Evolutionary conservation across 92 coral and sea anemone genomes (phyloP), one percentile per base, ranked within the genome.

Genomic region (Scolanthus callimorphus): DNA sequence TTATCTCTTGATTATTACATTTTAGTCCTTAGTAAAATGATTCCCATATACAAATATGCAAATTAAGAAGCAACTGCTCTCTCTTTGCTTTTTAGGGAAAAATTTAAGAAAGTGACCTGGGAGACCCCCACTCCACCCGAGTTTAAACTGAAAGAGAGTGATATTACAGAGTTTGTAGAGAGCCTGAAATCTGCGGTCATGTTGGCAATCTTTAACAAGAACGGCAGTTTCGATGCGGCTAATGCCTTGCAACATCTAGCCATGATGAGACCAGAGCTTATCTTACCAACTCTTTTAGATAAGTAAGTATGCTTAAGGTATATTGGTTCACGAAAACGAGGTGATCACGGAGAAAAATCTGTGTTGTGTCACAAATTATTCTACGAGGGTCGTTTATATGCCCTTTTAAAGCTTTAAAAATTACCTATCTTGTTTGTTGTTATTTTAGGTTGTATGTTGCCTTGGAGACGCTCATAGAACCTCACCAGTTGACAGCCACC

Each of bases 181-280:
- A 84, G 99, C 39, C 65, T 94, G 1, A 94, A 94, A 54, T 96
- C 99, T 15, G 80, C 92, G 1, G 99, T 88, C 48, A 88, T 94
- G 96, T 63, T 94, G 45, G 85, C 99, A n/a, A 82, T 94, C 51
- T 94, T 94, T 29, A 80, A 94, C 85, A 94, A 88, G 71, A 57
- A 70, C 62, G 99, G 99, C 0, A 94, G 96, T 59, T 94, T 79
- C 77, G 96, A 94, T 62, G 99, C 99, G 3, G 99, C 99, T n/a
- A 79, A 78, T 25, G 90, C 94, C 27, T 85, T 94, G 6, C 99
- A 88, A 27, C 90, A 94, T 55, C 54, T 94, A 46, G 96, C 99
- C 3, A 74, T 84, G 57, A 90, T 94, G 56, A 88, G 81, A 58
- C 99, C 99, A 39, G 99, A 88, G 51, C 65, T 88, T 57, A 94